phyloP scores from a whole-genome alignment of 2,113 vertebrate genomes.

The Phycodurus eques region DNA sequence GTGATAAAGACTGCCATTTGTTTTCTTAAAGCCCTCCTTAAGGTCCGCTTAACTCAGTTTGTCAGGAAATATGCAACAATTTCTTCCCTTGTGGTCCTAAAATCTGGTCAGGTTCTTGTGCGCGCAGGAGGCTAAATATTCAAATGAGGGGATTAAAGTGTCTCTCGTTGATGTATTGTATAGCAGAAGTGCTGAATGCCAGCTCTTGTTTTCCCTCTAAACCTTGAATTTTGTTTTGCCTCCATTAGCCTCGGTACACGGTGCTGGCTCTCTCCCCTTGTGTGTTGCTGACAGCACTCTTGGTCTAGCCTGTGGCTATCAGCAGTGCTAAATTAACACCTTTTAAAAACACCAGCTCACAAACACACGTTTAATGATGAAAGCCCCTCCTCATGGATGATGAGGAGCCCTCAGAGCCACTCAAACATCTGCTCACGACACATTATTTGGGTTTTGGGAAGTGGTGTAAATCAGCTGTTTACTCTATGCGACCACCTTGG shows the following conservation, averaged over 20 bases:
- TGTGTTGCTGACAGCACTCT: slow-evolving; percentile 60
- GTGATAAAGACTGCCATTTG: slow-evolving; percentile 99
- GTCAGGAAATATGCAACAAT: slow-evolving; percentile 99
- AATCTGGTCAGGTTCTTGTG: slow-evolving; percentile 94
- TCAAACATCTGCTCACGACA: slow-evolving; percentile 73
- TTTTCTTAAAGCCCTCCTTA: slow-evolving; percentile 99
- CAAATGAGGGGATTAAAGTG: slow-evolving; percentile 83
- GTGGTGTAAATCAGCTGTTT: slow-evolving; percentile 51
- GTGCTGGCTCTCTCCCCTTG: slow-evolving; percentile 61
- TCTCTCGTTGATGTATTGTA: slow-evolving; percentile 59
- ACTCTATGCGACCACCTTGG: slow-evolving; percentile 22
- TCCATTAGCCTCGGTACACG: slow-evolving; percentile 68
- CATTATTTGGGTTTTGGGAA: slow-evolving; percentile 58
- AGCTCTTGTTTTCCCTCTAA: slow-evolving; percentile 64
- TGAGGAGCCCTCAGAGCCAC: slow-evolving; percentile 63
- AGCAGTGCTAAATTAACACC: slow-evolving; percentile 59
- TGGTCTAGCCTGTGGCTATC: slow-evolving; percentile 54
- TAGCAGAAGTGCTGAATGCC: slow-evolving; percentile 53
- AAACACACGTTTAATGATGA: slow-evolving; percentile 38
- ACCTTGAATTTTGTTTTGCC: slow-evolving; percentile 66
- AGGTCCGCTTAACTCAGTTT: slow-evolving; percentile 99
- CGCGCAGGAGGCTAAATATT: slow-evolving; percentile 76
- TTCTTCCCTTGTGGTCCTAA: slow-evolving; percentile 88
- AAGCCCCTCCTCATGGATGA: slow-evolving; percentile 12
- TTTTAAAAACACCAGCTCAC: slow-evolving; percentile 54